Evolutionary conservation across 2,797 vertebrate species (phyloP).

Genomic region (Fratercula arctica): DNA sequence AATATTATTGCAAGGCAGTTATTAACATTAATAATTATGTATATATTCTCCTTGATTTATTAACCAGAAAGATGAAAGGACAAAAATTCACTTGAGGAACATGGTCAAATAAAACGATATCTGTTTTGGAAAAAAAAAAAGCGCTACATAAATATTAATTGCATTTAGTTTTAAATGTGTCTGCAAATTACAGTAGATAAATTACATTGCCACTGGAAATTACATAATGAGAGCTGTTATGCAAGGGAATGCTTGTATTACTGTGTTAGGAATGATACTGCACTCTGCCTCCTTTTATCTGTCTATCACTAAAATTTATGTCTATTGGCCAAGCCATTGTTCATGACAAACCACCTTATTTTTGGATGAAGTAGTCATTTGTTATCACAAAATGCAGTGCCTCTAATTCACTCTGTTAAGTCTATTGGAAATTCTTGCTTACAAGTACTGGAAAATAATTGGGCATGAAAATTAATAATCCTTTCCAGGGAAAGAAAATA

Average conservation of each 20-base stretch:
- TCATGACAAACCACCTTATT: background rate
- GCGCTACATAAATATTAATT: conserved; percentile 7
- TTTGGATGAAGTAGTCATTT: background rate
- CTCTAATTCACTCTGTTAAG: background rate
- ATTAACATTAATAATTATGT: conserved; percentile 26
- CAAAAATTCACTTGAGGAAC: background rate
- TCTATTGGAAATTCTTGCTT: background rate
- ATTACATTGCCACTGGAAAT: conserved; percentile 35
- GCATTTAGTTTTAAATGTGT: background rate
- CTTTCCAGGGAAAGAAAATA: background rate
- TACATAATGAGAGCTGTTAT: conserved; percentile 37
- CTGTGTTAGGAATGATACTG: background rate
- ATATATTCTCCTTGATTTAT: conserved; percentile 41
- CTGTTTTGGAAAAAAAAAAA: background rate
- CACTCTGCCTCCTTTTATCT: background rate
- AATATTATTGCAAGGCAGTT: background rate
- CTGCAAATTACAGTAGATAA: conserved; percentile 32
- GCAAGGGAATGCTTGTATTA: background rate
- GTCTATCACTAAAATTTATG: background rate
- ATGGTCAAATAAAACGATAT: background rate
- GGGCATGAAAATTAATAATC: background rate
- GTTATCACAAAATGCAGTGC: background rate
- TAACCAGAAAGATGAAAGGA: conserved; percentile 27
- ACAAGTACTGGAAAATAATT: background rate
- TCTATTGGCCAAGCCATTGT: background rate